These are phyloP conservation scores for Lasioglossum baleicum DNA, from an alignment of 1,140 invertebrate genomes.

Conservation along the genomic window DNA sequence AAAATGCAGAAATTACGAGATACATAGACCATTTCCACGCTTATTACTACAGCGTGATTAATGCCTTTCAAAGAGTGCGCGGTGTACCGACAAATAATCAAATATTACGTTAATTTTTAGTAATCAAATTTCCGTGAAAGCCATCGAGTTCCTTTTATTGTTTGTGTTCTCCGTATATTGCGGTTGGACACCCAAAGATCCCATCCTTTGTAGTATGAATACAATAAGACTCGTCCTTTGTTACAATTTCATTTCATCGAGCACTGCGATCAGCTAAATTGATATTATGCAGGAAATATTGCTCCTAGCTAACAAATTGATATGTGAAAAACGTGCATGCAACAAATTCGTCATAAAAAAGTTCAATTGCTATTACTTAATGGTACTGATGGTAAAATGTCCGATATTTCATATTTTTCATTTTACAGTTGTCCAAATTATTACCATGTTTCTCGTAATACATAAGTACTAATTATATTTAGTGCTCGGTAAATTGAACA, in stretches of 20 bases:
- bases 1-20: background rate
- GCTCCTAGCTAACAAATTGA: background rate
- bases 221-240: background rate
- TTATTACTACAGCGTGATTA: slow-evolving; percentile 1
- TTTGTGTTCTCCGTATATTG: slow-evolving; percentile 22
- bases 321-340: too few relatives aligned
- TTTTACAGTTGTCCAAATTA: too few relatives aligned
- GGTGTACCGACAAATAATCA: slow-evolving; percentile 14
- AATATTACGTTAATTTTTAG: slow-evolving; percentile 21
- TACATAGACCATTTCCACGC: slow-evolving; percentile 17
- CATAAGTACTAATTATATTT: too few relatives aligned
- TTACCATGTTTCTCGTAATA: too few relatives aligned
- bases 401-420: too few relatives aligned
- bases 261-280: background rate
- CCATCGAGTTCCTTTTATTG: slow-evolving; percentile 5
- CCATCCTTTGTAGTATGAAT: too few relatives aligned
- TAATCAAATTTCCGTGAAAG: slow-evolving; percentile 12
- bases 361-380: too few relatives aligned
- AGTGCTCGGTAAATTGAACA: too few relatives aligned
- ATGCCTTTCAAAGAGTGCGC: slow-evolving; percentile 27
- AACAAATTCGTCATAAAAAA: too few relatives aligned
- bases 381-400: too few relatives aligned
- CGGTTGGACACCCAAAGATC: background rate
- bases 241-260: background rate
- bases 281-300: background rate